These are phyloP conservation scores for Siniperca knerii DNA, from an alignment of 2,113 vertebrate genomes.

Conservation along the genomic window DNA sequence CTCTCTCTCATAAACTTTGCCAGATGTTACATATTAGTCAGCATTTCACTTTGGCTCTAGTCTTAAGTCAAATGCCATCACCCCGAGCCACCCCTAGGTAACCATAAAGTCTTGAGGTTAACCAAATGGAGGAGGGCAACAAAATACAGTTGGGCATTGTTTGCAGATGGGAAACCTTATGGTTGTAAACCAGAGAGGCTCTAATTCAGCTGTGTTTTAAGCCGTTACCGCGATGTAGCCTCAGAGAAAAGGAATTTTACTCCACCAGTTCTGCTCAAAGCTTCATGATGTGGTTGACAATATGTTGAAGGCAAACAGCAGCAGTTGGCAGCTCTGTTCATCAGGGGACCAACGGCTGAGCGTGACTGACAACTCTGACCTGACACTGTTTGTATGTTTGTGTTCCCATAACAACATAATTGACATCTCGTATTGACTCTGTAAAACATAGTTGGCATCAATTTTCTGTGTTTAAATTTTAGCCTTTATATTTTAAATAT, in stretches of 20 bases:
- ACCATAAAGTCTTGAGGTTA: conserved; percentile 80
- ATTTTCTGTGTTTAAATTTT: background rate
- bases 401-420: conserved; percentile 18
- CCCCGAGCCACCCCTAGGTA: conserved; percentile 72
- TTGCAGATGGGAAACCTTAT: conserved; percentile 78
- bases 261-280: conserved; percentile 49
- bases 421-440: conserved; percentile 18
- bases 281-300: conserved; percentile 44
- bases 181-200: conserved; percentile 75
- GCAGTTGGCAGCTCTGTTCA: conserved; percentile 47
- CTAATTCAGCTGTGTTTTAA: conserved; percentile 75
- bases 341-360: conserved; percentile 8
- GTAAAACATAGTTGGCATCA: conserved; percentile 24
- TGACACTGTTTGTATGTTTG: conserved; percentile 13
- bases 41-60: conserved; percentile 71
- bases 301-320: conserved; percentile 52
- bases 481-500: background rate
- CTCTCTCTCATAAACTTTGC: conserved; percentile 64
- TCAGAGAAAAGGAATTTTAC: conserved; percentile 75
- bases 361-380: conserved; percentile 27
- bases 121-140: conserved; percentile 78
- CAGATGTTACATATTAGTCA: conserved; percentile 80
- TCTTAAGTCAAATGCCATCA: conserved; percentile 77
- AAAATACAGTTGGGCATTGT: conserved; percentile 75
- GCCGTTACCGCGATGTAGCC: conserved; percentile 67